Evolutionary conservation across 2,113 vertebrate genomes (phyloP), one percentile per base, ranked within the genome.

Genomic region (Cololabis saira): DNA sequence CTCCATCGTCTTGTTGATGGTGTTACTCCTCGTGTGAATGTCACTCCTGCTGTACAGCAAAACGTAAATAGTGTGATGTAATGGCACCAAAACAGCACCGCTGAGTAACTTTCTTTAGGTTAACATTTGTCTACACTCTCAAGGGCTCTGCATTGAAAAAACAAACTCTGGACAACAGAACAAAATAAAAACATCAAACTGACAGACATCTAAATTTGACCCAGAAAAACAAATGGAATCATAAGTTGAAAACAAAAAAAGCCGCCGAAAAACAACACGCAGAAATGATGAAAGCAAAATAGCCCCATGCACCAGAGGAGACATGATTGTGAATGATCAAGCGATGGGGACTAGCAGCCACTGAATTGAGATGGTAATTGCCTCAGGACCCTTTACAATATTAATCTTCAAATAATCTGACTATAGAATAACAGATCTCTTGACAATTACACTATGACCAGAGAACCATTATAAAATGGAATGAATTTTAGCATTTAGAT

Each of bases 371-470:
- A 74, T 24, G 43, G 41, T 63, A 80, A 85, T 76, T 64, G 82
- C 75, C 62, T 76, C 49, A 40, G 76, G 78, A 77, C 42, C 53
- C 58, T 67, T 81, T 77, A 30, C 73, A 70, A 82, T 80, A 87
- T 88, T 82, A 80, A 88, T 89, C 69, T 66, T 65, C 22, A 76
- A 77, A 77, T 87, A 84, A 81, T 88, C 65, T 78, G 64, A 74
- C 76, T 56, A 41, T 44, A 63, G 65, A 79, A 55, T 61, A 79
- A 79, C 64, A 50, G 61, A 83, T 85, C 76, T 82, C 73, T 54
- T 27, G 81, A 84, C 76, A 74, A 84, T 81, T 67, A 81, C 83
- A 44, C 60, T 22, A 43, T 47, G 49, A 18, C 1, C 27, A 9
- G 55, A 70, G 74, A 77, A 59, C 81, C 72, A 74, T 75, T 71